phyloP scores from a whole-genome alignment of 2,797 vertebrate genomes.

The Pseudopleuronectes americanus region DNA sequence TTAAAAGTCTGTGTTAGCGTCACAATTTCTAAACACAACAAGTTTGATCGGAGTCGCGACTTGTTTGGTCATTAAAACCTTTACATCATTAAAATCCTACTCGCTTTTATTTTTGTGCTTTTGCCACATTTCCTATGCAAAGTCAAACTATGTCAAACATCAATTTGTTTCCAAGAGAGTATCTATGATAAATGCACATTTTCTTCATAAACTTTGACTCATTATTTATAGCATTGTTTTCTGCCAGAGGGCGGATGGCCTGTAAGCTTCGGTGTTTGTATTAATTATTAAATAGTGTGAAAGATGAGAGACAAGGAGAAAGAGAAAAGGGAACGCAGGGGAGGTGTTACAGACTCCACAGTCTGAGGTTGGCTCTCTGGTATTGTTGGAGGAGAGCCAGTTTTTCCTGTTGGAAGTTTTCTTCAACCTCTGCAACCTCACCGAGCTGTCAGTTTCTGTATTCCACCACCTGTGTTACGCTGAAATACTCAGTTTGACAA shows the following conservation, averaged over 20 bases:
- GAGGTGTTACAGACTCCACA: too few species aligned
- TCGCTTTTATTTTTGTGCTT: background rate
- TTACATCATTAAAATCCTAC: slow-evolving; percentile 4
- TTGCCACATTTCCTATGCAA: background rate
- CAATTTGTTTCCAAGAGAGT: too few species aligned
- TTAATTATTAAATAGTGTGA: slow-evolving; percentile 39
- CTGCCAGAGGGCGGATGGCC: slow-evolving; percentile 16
- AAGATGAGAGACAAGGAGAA: too few species aligned
- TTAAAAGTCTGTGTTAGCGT: background rate
- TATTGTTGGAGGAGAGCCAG: too few species aligned
- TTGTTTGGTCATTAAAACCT: background rate
- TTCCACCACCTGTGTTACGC: background rate
- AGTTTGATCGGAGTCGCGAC: background rate
- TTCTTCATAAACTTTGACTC: background rate
- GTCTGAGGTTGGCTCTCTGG: too few species aligned
- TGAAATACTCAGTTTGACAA: slow-evolving; percentile 7
- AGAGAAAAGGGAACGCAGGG: too few species aligned
- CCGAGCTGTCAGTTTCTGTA: background rate
- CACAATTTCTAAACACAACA: background rate
- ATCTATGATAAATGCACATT: background rate
- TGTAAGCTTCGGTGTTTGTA: slow-evolving; percentile 2
- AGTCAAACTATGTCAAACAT: too few species aligned
- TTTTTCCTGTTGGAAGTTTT: too few species aligned
- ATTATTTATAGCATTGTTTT: slow-evolving; percentile 33
- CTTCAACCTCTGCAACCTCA: background rate